phyloP scores from a whole-genome alignment of 2,113 vertebrate species.

The Pipra filicauda region DNA sequence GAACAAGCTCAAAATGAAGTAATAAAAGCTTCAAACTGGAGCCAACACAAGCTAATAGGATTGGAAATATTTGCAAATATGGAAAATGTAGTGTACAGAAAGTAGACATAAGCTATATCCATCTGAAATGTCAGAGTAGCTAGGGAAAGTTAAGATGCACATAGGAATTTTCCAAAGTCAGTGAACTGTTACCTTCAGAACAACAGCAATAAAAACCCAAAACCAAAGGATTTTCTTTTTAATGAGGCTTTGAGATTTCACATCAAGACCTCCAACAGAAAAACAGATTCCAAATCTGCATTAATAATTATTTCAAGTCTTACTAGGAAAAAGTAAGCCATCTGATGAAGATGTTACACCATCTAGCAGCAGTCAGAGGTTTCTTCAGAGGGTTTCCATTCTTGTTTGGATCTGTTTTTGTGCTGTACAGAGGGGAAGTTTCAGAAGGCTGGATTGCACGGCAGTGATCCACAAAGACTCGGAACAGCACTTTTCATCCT shows the following conservation, averaged over 20 bases:
- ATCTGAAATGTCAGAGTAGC: neutral
- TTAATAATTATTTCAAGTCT: neutral
- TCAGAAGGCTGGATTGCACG: neutral
- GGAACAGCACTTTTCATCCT: neutral
- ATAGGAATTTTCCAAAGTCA: neutral
- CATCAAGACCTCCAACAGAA: neutral
- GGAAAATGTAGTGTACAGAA: neutral
- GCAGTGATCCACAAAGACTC: accelerated
- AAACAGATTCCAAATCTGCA: neutral
- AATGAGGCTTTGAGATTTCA: neutral
- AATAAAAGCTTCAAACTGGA: constrained; percentile 5
- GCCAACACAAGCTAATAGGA: neutral
- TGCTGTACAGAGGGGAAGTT: neutral
- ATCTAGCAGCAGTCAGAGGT: neutral
- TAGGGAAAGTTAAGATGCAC: neutral
- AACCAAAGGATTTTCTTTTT: neutral
- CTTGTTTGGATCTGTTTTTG: neutral
- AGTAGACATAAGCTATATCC: neutral
- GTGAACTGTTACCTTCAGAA: neutral
- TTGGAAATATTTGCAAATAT: neutral
- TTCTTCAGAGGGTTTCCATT: neutral
- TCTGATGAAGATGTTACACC: neutral
- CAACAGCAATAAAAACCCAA: neutral
- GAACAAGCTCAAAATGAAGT: constrained; percentile 22
- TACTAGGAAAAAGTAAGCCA: neutral